These are phyloP conservation scores for Siniperca undulata DNA, from an alignment of 2,797 vertebrate genomes.

Conservation along the genomic window DNA sequence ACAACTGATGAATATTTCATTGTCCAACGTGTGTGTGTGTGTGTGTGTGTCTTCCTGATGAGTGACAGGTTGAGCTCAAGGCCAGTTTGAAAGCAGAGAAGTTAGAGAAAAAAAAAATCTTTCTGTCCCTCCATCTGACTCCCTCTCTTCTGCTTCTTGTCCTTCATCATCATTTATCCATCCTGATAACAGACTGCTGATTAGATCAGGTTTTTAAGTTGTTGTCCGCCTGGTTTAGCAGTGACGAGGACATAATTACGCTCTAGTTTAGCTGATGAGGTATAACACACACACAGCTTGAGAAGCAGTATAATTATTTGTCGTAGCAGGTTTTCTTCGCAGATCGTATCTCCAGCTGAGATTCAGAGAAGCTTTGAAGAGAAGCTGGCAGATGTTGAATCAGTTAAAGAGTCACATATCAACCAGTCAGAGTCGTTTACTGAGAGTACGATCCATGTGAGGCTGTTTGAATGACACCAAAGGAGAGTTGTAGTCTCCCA, in stretches of 20 bases:
- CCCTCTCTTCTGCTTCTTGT: not conserved
- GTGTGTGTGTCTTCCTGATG: constrained; percentile 31
- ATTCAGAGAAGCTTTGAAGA: constrained; percentile 49
- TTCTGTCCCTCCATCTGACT: constrained; percentile 4
- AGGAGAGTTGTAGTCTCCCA: not conserved
- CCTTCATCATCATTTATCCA: constrained; percentile 34
- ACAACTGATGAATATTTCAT: constrained; percentile 69
- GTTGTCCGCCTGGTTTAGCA: constrained; percentile 12
- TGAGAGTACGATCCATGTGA: not conserved
- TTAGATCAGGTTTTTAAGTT: constrained; percentile 49
- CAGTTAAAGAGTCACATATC: constrained; percentile 6
- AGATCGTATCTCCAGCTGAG: constrained; percentile 45
- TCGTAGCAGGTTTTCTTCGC: constrained; percentile 28
- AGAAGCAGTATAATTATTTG: constrained; percentile 42
- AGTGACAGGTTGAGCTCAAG: constrained; percentile 63
- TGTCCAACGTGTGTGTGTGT: constrained; percentile 38
- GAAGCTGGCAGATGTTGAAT: constrained; percentile 13
- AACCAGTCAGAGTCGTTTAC: constrained; percentile 2
- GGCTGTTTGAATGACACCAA: not conserved
- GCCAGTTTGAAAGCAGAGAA: constrained; percentile 29
- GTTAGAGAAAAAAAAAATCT: constrained; percentile 3
- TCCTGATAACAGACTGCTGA: constrained; percentile 51
- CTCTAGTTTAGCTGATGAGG: constrained; percentile 38
- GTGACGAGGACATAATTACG: constrained; percentile 42
- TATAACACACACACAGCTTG: constrained; percentile 33